Percentiles rank a stretch among this genome's conserved stretches.
Evolutionary conservation across 37 sponge, comb jelly and placozoan genomes (phyloP).

Genomic region (Ephydatia muelleri): DNA sequence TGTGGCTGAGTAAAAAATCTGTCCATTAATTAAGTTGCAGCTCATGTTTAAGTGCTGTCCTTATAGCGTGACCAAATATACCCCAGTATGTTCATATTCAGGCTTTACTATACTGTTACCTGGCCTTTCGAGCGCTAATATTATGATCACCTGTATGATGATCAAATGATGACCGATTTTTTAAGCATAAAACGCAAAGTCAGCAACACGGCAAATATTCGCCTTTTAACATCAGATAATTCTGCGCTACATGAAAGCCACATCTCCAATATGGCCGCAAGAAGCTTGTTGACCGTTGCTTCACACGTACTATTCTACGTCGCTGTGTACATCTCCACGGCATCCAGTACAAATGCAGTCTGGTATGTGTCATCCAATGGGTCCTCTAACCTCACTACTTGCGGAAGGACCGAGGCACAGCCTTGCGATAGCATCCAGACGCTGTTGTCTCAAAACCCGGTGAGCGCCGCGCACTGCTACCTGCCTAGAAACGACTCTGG

Average conservation of each 20-base stretch:
- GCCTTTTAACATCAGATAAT: background rate
- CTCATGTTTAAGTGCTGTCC: too few species aligned
- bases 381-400: slow-evolving; percentile 21
- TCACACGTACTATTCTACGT: background rate
- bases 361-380: slow-evolving; percentile 51
- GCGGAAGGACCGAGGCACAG: slow-evolving; percentile 19
- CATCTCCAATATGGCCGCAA: background rate
- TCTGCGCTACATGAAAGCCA: background rate
- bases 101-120: too few species aligned
- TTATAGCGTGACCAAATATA: too few species aligned
- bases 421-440: slow-evolving; percentile 42
- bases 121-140: too few species aligned
- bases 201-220: too few species aligned
- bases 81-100: too few species aligned
- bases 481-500: slow-evolving; percentile 4
- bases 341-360: background rate
- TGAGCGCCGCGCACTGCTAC: background rate
- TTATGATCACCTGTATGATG: too few species aligned
- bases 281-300: background rate
- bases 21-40: too few species aligned
- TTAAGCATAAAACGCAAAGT: too few species aligned
- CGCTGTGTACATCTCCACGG: background rate
- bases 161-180: too few species aligned
- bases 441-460: slow-evolving; percentile 10
- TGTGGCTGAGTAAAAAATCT: too few species aligned